phyloP scores from a whole-genome alignment of 2,888 invertebrate genomes.

The Odontothrips loti region DNA sequence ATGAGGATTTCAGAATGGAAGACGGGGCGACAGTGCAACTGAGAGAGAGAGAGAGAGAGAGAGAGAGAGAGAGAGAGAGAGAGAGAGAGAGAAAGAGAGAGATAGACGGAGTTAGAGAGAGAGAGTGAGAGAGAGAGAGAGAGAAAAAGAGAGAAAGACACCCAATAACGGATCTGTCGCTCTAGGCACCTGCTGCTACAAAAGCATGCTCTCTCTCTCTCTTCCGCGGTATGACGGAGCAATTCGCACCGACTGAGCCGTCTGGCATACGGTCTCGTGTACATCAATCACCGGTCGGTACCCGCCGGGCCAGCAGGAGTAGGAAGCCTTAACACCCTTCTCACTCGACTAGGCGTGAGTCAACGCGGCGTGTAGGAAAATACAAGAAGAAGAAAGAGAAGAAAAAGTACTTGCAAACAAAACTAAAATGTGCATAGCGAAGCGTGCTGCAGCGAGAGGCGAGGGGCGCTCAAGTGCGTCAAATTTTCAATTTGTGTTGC shows the following conservation, averaged over 20 bases:
- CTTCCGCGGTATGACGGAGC: neutral
- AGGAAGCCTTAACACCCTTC: no score
- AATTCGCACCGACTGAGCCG: conserved; percentile 2
- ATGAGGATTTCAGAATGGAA: neutral
- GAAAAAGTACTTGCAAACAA: no score
- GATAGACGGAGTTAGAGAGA: no score
- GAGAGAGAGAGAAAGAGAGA: conserved; percentile 15
- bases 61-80: conserved; percentile 12
- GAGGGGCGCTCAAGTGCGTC: no score
- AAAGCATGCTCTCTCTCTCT: neutral
- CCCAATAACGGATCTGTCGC: neutral
- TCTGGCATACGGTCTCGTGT: conserved; percentile 12
- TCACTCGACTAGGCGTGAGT: no score
- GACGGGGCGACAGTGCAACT: neutral
- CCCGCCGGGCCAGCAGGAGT: no score
- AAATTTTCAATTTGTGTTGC: no score
- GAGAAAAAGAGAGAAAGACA: conserved; percentile 9
- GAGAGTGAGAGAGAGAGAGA: conserved; percentile 17
- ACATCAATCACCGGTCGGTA: no score
- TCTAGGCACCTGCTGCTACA: neutral
- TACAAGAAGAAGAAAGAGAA: no score
- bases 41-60: neutral
- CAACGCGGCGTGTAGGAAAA: no score
- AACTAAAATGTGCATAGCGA: no score
- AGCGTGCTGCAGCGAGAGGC: no score